Evolutionary conservation across 2,797 vertebrate genomes (phyloP), one percentile per base, ranked within the genome.

Genomic region (Sebastes dallii): DNA sequence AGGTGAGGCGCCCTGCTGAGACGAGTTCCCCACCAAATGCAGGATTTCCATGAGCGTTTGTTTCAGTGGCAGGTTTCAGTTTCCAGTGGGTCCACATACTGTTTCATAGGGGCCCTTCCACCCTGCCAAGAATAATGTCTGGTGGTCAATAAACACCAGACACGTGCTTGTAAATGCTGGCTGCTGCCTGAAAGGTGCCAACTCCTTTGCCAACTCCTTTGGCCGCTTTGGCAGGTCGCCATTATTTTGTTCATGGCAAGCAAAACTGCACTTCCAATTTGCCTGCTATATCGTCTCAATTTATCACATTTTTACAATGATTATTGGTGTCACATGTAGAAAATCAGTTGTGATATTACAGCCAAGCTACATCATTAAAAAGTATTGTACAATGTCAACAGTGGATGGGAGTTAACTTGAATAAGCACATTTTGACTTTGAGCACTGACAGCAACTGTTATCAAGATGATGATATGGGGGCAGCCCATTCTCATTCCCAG

Each of bases 101-200:
- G 50, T 88, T 91, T 91, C 83, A 90, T 69, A 71, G 77, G 77
- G 70, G 74, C 73, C 52, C 58, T 71, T 72, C 42, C 32, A 36
- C 34, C n/a, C 75, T 75, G 88, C 92, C 94, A 94, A 92, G 83
- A 89, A 90, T 92, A 93, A 94, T 87, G 90, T 91, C 91, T 91
- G 80, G 75, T 64, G 77, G 68, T 89, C 83, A 87, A 90, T 88
- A 90, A 91, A 89, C 86, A 92, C 81, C 86, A 90, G 85, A 84
- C 91, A 91, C 71, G 34, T 88, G 89, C 92, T 91, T 91, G 86
- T 91, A 89, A 93, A 93, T 68, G 85, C 58, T 79, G 72, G 59
- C 88, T 72, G 76, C 69, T 73, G 83, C 77, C 56, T 78, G 32
- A 83, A 78, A 86, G 62, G 80, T 80, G 85, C 84, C 86, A 89